Evolutionary conservation across 2,797 vertebrate genomes (phyloP).

Genomic region (Limosa lapponica): DNA sequence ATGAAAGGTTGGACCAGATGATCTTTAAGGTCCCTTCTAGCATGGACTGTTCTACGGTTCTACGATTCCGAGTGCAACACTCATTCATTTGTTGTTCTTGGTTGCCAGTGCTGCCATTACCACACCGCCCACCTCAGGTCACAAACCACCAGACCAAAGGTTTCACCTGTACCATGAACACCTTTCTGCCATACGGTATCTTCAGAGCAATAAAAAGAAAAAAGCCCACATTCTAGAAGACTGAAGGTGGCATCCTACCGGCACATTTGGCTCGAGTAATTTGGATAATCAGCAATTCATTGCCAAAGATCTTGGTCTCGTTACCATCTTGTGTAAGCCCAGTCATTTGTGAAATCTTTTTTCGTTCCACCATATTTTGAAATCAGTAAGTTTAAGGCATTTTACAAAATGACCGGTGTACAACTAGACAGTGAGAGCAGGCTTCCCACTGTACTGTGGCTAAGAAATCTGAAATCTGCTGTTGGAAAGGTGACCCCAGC

Average conservation of each 20-base stretch:
- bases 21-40: neutral
- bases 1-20: neutral
- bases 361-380: neutral
- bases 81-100: neutral
- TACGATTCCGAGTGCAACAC: neutral
- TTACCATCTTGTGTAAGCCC: neutral
- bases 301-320: neutral
- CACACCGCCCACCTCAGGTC: neutral
- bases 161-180: neutral
- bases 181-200: neutral
- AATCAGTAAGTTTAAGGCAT: neutral
- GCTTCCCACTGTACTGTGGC: neutral
- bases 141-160: neutral
- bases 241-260: too few species aligned
- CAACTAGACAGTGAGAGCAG: neutral
- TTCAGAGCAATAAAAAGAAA: neutral
- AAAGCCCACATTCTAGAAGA: neutral
- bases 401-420: neutral
- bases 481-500: neutral
- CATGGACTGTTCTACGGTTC: neutral
- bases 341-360: neutral
- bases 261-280: neutral
- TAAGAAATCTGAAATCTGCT: neutral
- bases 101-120: neutral
- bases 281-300: neutral